phyloP scores from a whole-genome alignment of 2,797 vertebrate genomes.

The Amblyopsis hoosieri region DNA sequence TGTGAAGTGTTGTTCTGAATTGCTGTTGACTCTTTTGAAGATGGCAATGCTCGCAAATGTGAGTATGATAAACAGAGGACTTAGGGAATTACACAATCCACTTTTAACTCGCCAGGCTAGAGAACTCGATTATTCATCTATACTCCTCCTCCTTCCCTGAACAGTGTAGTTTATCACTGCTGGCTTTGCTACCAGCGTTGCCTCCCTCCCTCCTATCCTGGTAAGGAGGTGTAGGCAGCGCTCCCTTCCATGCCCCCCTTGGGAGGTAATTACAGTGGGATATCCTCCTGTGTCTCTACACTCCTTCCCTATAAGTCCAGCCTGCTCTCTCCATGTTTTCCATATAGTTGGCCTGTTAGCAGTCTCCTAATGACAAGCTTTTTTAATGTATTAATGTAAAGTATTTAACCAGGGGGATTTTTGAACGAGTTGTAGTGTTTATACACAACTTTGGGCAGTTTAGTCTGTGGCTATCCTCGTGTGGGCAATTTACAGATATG shows the following conservation, averaged over 20 bases:
- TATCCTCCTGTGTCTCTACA: slow-evolving; percentile 43
- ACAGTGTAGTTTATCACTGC: slow-evolving; percentile 2
- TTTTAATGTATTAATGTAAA: neutral
- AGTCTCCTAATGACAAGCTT: slow-evolving; percentile 19
- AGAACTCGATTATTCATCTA: neutral
- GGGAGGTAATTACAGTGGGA: slow-evolving; percentile 61
- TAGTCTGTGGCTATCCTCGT: neutral
- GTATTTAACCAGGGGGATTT: neutral
- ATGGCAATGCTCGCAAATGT: too few relatives aligned
- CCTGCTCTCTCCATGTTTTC: slow-evolving; percentile 19
- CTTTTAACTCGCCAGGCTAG: too few relatives aligned
- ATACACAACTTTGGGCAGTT: slow-evolving; percentile 2
- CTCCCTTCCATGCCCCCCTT: neutral
- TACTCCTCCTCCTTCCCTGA: neutral
- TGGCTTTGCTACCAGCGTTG: slow-evolving; percentile 40
- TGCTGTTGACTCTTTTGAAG: too few relatives aligned
- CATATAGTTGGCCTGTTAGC: slow-evolving; percentile 22
- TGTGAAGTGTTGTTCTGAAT: too few relatives aligned
- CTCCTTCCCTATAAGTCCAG: slow-evolving; percentile 9
- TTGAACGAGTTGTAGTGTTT: slow-evolving; percentile 11
- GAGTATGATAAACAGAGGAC: too few relatives aligned
- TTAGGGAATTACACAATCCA: too few relatives aligned
- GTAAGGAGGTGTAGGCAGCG: slow-evolving; percentile 19
- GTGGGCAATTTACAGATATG: too few relatives aligned
- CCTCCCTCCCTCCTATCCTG: slow-evolving; percentile 32